Evolutionary conservation across 2,797 vertebrate genomes (phyloP).

Genomic region (Salmo trutta): DNA sequence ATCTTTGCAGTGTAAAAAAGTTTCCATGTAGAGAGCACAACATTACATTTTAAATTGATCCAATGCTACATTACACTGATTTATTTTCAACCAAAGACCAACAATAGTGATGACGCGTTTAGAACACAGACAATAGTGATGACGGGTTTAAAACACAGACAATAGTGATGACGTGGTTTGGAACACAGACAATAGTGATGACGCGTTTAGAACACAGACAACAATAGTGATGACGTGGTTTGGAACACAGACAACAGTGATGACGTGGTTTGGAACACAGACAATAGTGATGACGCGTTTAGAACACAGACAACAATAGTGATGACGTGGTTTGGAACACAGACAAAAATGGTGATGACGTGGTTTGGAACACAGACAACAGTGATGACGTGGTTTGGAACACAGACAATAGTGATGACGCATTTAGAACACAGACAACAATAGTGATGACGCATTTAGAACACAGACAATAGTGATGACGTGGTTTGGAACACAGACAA

Average conservation of each 20-base stretch:
- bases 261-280: neutral
- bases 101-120: neutral
- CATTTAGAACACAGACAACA: neutral
- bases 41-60: too few species aligned
- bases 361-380: neutral
- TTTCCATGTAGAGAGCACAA: neutral
- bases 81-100: neutral
- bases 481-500: neutral
- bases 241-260: neutral
- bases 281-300: too few species aligned
- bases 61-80: neutral
- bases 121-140: neutral
- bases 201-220: too few species aligned
- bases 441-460: neutral
- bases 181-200: neutral
- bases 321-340: neutral
- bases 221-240: neutral
- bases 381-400: neutral
- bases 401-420: neutral
- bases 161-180: neutral
- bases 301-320: too few species aligned
- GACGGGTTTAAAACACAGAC: too few species aligned
- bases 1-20: neutral
- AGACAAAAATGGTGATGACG: neutral
- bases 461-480: neutral